These are phyloP conservation scores for Delphinus delphis DNA, from an alignment of 2,113 vertebrate species.

Conservation along the genomic window DNA sequence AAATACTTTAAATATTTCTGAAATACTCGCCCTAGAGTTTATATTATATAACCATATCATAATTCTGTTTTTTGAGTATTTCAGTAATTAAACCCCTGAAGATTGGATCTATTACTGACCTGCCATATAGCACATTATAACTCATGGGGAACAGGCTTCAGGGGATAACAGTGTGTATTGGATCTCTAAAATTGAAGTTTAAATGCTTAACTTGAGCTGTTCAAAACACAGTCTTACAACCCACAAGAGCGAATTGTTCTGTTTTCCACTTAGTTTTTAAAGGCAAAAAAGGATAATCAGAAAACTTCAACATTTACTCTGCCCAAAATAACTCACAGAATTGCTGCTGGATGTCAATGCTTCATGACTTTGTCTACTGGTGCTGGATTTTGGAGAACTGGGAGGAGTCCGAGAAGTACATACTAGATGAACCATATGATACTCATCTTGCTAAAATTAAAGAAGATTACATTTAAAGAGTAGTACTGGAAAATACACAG, in stretches of 20 bases:
- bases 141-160: not conserved
- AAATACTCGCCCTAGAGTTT: slow-evolving; percentile 5
- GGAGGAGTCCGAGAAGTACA: slow-evolving; percentile 88
- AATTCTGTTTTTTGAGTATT: slow-evolving; percentile 3
- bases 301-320: slow-evolving; percentile 18
- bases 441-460: slow-evolving; percentile 89
- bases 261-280: not conserved
- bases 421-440: slow-evolving; percentile 91
- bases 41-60: not conserved
- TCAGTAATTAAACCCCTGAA: not conserved
- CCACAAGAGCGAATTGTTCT: not conserved
- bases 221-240: slow-evolving; percentile 42
- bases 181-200: slow-evolving; percentile 30
- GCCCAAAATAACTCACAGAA: slow-evolving; percentile 82
- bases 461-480: slow-evolving; percentile 74
- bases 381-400: slow-evolving; percentile 85
- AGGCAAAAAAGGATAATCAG: slow-evolving; percentile 18
- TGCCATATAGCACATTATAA: not conserved
- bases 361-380: slow-evolving; percentile 75
- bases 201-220: not conserved
- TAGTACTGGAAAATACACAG: not conserved
- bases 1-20: slow-evolving; percentile 9
- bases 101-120: not conserved
- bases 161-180: not conserved
- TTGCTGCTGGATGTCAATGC: slow-evolving; percentile 79